Base-by-base conservation (phyloP, 1,140 invertebrate genomes). In the Acromyrmex echinatior region DNA sequence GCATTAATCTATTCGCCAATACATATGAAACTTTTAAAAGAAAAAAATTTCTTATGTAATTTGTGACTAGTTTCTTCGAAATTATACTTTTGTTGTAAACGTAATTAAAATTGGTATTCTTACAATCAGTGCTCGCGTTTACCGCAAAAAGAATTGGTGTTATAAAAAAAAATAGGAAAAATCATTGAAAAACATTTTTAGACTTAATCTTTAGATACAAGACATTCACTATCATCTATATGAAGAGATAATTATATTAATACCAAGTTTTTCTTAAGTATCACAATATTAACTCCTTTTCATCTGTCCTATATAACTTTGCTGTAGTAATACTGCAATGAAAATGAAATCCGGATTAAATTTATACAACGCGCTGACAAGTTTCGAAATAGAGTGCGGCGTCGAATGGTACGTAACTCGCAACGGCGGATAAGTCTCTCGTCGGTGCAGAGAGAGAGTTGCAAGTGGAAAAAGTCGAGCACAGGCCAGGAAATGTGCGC, bases 341-440 rank as follows among this genome's bases (percentile, higher is more conserved):
- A 74, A 74, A 63, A 84, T 73, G 39, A 84, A 84, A 74, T 74
- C 56, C 70, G 70, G 70, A 84, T 74, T 60, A 84, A 76, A 84
- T 84, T 74, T 84, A 58, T 84, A 76, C 45, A 74, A 82, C 45
- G 56, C 68, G 56, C 10, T 12, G 68, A 82, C 80, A 82, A 82
- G 68, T 82, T 81, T 31, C 35, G 39, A 82, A 56, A 62, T 76
- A 63, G n/a, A 76, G 7, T 49, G 51, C 35, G 35, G 35, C 35
- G 35, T 73, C 80, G 35, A 76, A 58, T 74, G n/a, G 10, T 71
- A 81, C 56, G 58, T 74, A n/a, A 25, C 63, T 70, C 49, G 78
- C 78, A 63, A 45, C 49, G 49, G n/a, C 18, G 80, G n/a, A 74
- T 60, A 82, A 82, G 80, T 82, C 70, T 82, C 18, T 58, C 58